Evolutionary conservation across 2,888 invertebrate genomes (phyloP).

Genomic region (Neria commutata): DNA sequence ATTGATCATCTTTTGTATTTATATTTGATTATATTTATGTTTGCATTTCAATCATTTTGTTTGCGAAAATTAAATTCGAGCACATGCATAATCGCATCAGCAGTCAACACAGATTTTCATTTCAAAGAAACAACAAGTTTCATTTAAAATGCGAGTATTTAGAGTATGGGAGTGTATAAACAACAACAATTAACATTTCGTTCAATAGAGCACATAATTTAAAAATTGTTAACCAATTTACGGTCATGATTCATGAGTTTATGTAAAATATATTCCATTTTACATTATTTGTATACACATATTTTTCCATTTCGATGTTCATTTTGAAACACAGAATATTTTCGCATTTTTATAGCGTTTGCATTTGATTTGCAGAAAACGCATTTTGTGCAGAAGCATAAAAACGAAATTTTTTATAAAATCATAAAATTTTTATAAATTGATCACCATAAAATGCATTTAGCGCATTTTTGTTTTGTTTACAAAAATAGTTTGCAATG

Average conservation of each 20-base stretch:
- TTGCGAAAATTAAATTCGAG: too few relatives aligned
- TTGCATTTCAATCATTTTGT: too few relatives aligned
- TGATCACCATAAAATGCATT: neutral
- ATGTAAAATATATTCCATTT: neutral
- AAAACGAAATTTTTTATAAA: constrained; percentile 29
- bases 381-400: neutral
- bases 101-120: too few relatives aligned
- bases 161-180: too few relatives aligned
- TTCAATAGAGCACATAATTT: too few relatives aligned
- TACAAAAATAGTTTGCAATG: constrained; percentile 13
- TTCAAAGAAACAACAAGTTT: too few relatives aligned
- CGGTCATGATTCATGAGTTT: neutral
- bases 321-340: neutral
- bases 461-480: neutral
- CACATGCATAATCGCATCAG: too few relatives aligned
- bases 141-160: too few relatives aligned
- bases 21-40: neutral
- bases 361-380: neutral
- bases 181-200: too few relatives aligned
- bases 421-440: neutral
- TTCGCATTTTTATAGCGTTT: neutral
- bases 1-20: constrained; percentile 60
- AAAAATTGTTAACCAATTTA: too few relatives aligned
- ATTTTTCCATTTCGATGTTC: constrained; percentile 29
- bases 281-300: constrained; percentile 29